Evolutionary conservation across 2,113 vertebrate species (phyloP), one percentile per base, ranked within the genome.

Genomic region (Leucopsar rothschildi): DNA sequence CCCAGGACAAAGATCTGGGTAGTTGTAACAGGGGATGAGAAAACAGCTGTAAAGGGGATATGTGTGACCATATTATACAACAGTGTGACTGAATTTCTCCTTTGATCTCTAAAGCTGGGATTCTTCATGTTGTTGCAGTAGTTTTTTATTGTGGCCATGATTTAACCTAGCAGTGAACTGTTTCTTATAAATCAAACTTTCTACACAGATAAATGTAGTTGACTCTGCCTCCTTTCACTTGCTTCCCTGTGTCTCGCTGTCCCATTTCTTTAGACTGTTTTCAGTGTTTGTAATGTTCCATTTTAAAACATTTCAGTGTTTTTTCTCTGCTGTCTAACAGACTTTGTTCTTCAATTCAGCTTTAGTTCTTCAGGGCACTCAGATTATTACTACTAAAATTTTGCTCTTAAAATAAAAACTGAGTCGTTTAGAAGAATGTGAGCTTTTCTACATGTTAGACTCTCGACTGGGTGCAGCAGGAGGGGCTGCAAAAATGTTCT

Each of bases 221-320:
- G 66, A 72, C 40, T 88, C 9, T 79, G 28, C 33, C 57, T 85
- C 55, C 63, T 87, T 85, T 66, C 18, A 15, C 71, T 70, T 72
- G 45, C 56, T 80, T 70, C 49, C 60, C 40, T 39, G 23, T 86
- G 57, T 80, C 63, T 70, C 25, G 4, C 50, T 82, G 61, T 84
- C 78, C 90, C 79, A 59, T 88, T 93, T 92, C 91, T 95, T 92
- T 52, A 65, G 55, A 66, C 57, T 77, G 59, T 85, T 95, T 95
- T 55, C 60, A 55, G 27, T 85, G 50, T 91, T 91, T 80, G 84
- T 66, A 77, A 77, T 66, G 27, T 49, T 91, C 78, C 45, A 63
- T 86, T 94, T 88, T 13, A 78, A 82, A 93, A 72, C 82, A 93
- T 66, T 53, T 60, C 42, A 5, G 66, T 77, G 42, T 2, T 71